These are phyloP conservation scores for Tholera decimalis DNA, from an alignment of 2,888 invertebrate genomes.

Conservation along the genomic window DNA sequence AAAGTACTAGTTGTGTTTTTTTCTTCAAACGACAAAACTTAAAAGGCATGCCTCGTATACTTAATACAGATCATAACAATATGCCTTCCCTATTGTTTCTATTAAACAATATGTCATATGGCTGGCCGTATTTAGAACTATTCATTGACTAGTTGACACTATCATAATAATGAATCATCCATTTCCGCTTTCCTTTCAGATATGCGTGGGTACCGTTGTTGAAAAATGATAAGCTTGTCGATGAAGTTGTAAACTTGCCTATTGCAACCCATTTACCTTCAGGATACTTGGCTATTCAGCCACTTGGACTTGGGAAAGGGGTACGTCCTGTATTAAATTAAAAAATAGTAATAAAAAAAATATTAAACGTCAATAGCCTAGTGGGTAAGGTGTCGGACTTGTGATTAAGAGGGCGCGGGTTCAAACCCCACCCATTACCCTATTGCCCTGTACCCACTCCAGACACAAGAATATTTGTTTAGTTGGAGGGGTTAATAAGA, in stretches of 20 bases:
- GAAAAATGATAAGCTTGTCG: conserved; percentile 95
- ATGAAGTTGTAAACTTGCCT: conserved; percentile 95
- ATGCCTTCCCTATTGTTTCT: conserved; percentile 39
- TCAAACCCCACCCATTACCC: no score
- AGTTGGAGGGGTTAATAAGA: no score
- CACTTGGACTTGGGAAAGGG: conserved; percentile 97
- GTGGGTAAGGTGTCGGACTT: no score
- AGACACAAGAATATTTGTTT: no score
- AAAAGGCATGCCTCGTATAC: no score
- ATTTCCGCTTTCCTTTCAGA: conserved; percentile 66
- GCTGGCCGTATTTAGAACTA: conserved; percentile 1
- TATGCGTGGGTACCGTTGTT: conserved; percentile 98
- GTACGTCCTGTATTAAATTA: conserved; percentile 90
- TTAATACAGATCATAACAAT: conserved; percentile 10
- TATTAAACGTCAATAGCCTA: no score
- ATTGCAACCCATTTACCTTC: conserved; percentile 97
- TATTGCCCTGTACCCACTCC: no score
- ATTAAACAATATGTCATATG: conserved; percentile 40
- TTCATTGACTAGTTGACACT: conserved; percentile 4
- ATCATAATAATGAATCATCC: conserved; percentile 2
- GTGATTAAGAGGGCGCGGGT: no score
- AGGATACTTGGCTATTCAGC: conserved; percentile 97
- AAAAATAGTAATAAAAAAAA: no score
- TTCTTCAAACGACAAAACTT: no score
- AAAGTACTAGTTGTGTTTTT: no score